phyloP scores from a whole-genome alignment of 2,888 invertebrate genomes.

The Drosophila kokeensis region DNA sequence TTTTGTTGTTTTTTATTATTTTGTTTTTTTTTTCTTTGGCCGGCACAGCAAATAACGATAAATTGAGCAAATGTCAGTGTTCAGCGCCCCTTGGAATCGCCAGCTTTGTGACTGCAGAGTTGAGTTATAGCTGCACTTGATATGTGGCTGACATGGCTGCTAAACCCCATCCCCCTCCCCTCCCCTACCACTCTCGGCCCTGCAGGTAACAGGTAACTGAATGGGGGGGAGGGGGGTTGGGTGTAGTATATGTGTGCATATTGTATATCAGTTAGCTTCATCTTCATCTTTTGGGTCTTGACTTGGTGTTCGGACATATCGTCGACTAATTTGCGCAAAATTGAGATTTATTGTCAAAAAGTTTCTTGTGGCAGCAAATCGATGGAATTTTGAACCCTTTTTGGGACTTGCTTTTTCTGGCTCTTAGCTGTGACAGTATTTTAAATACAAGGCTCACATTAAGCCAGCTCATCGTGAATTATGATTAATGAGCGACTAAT shows the following conservation, averaged over 20 bases:
- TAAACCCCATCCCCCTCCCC: neutral
- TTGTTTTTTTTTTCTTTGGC: slow-evolving; percentile 26
- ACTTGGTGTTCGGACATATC: slow-evolving; percentile 58
- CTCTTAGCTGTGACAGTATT: slow-evolving; percentile 21
- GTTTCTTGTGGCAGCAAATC: slow-evolving; percentile 42
- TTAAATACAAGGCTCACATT: slow-evolving; percentile 27
- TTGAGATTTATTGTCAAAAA: slow-evolving; percentile 73
- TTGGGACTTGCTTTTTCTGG: neutral
- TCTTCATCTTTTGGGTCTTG: slow-evolving; percentile 35
- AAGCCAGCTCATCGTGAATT: slow-evolving; percentile 52
- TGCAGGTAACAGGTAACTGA: slow-evolving; percentile 31
- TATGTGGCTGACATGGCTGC: slow-evolving; percentile 71
- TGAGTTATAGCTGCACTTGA: slow-evolving; percentile 77
- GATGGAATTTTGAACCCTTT: slow-evolving; percentile 39
- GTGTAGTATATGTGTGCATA: slow-evolving; percentile 1
- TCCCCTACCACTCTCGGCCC: neutral
- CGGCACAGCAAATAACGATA: slow-evolving; percentile 72
- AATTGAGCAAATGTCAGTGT: slow-evolving; percentile 79
- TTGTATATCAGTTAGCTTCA: slow-evolving; percentile 47
- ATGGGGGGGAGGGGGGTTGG: neutral
- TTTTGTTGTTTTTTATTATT: slow-evolving; percentile 54
- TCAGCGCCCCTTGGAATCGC: slow-evolving; percentile 32
- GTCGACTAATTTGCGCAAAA: slow-evolving; percentile 78
- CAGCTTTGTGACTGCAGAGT: slow-evolving; percentile 50
- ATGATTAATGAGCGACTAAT: slow-evolving; percentile 72